Percentiles rank a stretch among this genome's conserved stretches.
These are phyloP conservation scores for Amphiprion ocellaris DNA, from an alignment of 2,113 vertebrate genomes.

Conservation along the genomic window DNA sequence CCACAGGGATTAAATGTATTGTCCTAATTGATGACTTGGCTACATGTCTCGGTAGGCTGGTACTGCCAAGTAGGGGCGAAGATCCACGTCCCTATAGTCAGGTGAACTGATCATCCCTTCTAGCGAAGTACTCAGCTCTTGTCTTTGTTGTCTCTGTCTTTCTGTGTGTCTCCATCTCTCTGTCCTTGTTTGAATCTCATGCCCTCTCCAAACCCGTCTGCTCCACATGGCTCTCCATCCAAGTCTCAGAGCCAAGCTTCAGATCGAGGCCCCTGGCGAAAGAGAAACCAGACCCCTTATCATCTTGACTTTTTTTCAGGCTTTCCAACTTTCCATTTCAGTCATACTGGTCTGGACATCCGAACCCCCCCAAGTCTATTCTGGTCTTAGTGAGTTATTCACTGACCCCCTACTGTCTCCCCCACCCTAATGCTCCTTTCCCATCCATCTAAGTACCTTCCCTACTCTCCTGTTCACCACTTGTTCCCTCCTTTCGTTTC, in stretches of 20 bases:
- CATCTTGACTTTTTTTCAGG: slow-evolving; percentile 23
- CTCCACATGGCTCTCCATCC: slow-evolving; percentile 55
- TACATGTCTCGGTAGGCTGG: slow-evolving; percentile 56
- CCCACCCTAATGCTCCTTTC: slow-evolving; percentile 18
- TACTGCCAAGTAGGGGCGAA: slow-evolving; percentile 62
- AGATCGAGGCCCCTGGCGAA: slow-evolving; percentile 28
- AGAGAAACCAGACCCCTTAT: slow-evolving; percentile 68
- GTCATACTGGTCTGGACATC: slow-evolving; percentile 62
- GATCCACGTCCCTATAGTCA: slow-evolving; percentile 32
- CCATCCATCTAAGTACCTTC: slow-evolving; percentile 36
- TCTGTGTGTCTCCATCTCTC: not conserved
- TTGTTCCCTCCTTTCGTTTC: not conserved
- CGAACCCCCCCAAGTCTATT: slow-evolving; percentile 75
- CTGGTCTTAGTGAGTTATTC: slow-evolving; percentile 74
- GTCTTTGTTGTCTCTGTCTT: not conserved
- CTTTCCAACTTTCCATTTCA: slow-evolving; percentile 82
- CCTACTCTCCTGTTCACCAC: slow-evolving; percentile 10
- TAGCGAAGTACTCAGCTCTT: not conserved
- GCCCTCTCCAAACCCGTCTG: not conserved
- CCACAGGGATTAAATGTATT: slow-evolving; percentile 76
- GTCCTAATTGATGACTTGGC: slow-evolving; percentile 81
- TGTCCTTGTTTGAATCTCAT: not conserved
- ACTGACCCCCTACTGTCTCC: slow-evolving; percentile 46
- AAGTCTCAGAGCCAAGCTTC: slow-evolving; percentile 9
- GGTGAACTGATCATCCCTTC: slow-evolving; percentile 11